These are phyloP conservation scores for Sebastes iracundus DNA, from an alignment of 2,797 vertebrate genomes.

Conservation along the genomic window DNA sequence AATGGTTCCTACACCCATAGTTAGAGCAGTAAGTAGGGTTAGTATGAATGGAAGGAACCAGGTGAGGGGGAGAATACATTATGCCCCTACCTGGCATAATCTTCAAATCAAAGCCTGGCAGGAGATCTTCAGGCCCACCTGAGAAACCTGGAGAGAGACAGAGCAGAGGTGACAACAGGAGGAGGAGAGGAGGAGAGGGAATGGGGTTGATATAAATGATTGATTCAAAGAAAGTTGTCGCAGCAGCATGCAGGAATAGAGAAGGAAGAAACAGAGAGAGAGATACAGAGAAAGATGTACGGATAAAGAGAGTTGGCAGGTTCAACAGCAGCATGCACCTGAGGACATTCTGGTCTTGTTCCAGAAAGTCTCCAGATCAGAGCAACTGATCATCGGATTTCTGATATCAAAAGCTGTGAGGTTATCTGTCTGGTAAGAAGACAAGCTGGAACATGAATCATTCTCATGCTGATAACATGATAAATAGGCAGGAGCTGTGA, in stretches of 20 bases:
- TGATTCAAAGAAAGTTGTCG: conserved; percentile 44
- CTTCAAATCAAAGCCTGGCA: conserved; percentile 98
- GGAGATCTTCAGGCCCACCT: conserved; percentile 95
- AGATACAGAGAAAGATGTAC: not conserved
- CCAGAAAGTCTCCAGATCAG: conserved; percentile 41
- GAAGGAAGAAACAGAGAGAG: conserved; percentile 1
- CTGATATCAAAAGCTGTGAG: not conserved
- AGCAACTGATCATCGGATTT: conserved; percentile 1
- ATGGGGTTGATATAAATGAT: conserved; percentile 32
- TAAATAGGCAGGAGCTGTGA: conserved; percentile 37
- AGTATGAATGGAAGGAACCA: conserved; percentile 69
- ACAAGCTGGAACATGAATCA: conserved; percentile 29
- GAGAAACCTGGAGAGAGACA: conserved; percentile 95
- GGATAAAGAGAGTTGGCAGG: conserved; percentile 16
- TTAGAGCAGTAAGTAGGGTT: conserved; percentile 51
- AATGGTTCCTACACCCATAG: not conserved
- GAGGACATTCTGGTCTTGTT: conserved; percentile 8
- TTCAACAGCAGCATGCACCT: conserved; percentile 56
- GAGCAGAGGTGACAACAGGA: conserved; percentile 58
- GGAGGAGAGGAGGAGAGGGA: conserved; percentile 33
- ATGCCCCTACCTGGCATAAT: conserved; percentile 98
- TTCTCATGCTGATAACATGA: conserved; percentile 18
- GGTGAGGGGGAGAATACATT: conserved; percentile 68
- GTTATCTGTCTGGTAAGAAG: conserved; percentile 4
- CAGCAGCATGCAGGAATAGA: conserved; percentile 57